A percentile compares a stretch with the other conserved stretches of the same genome.
Conservation (phyloP, 2,888 invertebrate genomes). For the Andrena camellia region DNA sequence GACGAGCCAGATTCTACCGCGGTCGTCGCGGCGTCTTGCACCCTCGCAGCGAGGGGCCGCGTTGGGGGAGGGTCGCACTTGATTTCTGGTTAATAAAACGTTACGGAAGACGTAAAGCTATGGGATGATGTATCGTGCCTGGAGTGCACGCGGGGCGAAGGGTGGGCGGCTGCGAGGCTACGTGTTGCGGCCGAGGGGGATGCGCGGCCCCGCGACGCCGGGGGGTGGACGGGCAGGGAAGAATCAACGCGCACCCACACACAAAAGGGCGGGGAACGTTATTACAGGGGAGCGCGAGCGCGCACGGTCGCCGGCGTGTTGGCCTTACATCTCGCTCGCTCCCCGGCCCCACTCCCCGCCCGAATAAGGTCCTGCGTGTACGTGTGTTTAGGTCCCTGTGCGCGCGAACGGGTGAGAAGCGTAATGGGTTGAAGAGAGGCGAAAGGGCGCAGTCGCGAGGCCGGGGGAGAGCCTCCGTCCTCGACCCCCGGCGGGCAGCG, state of each 20-base stretch:
- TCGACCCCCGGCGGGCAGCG: constrained; percentile 69
- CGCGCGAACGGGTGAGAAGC: constrained; percentile 61
- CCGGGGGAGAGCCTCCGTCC: constrained; percentile 68
- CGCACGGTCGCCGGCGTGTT: constrained; percentile 37
- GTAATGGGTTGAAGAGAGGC: constrained; percentile 78
- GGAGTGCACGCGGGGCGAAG: constrained; percentile 44
- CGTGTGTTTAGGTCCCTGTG: constrained; percentile 51
- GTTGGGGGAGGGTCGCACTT: constrained; percentile 59
- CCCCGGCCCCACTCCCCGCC: constrained; percentile 14
- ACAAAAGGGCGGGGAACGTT: constrained; percentile 39
- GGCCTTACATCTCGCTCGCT: constrained; percentile 45
- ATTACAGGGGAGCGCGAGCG: constrained; percentile 44
- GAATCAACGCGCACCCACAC: constrained; percentile 40
- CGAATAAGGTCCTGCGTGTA: constrained; percentile 36
- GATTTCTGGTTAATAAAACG: constrained; percentile 81
- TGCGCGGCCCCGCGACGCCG: constrained; percentile 40
- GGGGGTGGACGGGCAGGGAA: constrained; percentile 19
- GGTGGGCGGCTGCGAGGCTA: constrained; percentile 57
- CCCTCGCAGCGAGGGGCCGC: background rate
- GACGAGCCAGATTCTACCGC: background rate
- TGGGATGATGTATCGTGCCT: constrained; percentile 76
- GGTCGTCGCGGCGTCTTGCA: background rate
- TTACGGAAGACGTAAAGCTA: constrained; percentile 79
- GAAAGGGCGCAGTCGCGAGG: constrained; percentile 80
- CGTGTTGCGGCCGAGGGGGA: constrained; percentile 64